Evolutionary conservation across 2,113 vertebrate species (phyloP).

Genomic region (Myiozetetes cayanensis): DNA sequence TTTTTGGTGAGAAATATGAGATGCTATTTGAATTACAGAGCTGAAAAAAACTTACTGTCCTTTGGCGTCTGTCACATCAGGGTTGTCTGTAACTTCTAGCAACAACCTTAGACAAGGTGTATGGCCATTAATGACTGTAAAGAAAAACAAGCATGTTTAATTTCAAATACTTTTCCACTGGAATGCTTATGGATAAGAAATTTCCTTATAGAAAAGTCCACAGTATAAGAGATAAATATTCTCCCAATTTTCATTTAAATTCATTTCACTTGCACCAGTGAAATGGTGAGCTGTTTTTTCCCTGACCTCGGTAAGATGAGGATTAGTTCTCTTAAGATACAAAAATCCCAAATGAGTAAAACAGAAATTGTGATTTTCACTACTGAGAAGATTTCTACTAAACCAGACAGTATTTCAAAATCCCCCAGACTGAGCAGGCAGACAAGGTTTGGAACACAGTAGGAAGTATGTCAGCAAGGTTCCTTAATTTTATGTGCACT

Average conservation of each 20-base stretch:
- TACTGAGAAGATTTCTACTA: background rate
- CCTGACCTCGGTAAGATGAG: background rate
- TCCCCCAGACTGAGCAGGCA: background rate
- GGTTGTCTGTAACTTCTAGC: constrained; percentile 87
- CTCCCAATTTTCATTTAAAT: background rate
- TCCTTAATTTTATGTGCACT: background rate
- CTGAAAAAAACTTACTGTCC: constrained; percentile 88
- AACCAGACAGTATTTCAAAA: background rate
- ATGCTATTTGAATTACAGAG: background rate
- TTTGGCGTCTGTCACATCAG: constrained; percentile 87
- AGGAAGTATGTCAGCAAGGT: background rate
- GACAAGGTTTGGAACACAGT: background rate
- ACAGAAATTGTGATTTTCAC: background rate
- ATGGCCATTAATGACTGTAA: constrained; percentile 92
- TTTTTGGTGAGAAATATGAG: background rate
- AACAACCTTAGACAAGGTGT: constrained; percentile 90
- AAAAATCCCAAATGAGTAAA: background rate
- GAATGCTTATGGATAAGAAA: background rate
- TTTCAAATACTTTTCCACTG: background rate
- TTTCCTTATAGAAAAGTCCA: background rate
- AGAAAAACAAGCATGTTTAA: background rate
- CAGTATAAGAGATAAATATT: background rate
- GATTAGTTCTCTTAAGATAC: background rate
- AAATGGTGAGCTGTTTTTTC: background rate
- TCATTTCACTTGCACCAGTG: background rate